Evolutionary conservation across 1,140 invertebrate species (phyloP).

Genomic region (Ridgeia piscesae): DNA sequence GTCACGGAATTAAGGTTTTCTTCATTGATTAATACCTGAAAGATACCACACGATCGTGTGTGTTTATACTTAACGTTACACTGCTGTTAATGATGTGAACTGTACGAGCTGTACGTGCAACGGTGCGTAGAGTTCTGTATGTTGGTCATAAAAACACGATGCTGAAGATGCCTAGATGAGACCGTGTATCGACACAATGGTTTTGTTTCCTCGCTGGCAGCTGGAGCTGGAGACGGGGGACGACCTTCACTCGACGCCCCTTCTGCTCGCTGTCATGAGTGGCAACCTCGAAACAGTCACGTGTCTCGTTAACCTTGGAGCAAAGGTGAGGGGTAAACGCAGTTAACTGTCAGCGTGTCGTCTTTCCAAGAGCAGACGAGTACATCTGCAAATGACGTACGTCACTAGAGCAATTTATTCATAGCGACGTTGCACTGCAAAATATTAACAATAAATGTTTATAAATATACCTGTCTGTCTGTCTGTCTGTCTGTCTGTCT

Average conservation of each 20-base stretch:
- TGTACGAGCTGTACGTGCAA: no score
- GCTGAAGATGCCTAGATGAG: not conserved
- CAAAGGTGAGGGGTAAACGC: slow-evolving; percentile 34
- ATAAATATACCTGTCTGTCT: not conserved
- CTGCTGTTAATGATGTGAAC: not conserved
- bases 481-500: not conserved
- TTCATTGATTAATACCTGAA: not conserved
- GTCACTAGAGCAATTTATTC: not conserved
- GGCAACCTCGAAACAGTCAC: slow-evolving; percentile 48
- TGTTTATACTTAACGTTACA: not conserved
- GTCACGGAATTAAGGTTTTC: not conserved
- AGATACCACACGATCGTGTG: not conserved
- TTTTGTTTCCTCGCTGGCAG: not conserved
- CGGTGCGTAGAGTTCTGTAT: no score
- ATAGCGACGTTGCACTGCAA: not conserved
- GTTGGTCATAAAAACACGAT: not conserved
- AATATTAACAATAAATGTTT: not conserved
- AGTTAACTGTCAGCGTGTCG: not conserved
- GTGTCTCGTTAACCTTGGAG: slow-evolving; percentile 43
- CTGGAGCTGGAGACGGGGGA: slow-evolving; percentile 53
- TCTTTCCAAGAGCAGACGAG: not conserved
- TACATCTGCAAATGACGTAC: not conserved
- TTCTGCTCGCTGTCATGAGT: slow-evolving; percentile 50
- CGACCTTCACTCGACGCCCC: slow-evolving; percentile 48
- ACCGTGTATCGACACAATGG: not conserved